These are phyloP conservation scores for Ectropis crepuscularia DNA, from an alignment of 2,888 invertebrate genomes.

Conservation along the genomic window DNA sequence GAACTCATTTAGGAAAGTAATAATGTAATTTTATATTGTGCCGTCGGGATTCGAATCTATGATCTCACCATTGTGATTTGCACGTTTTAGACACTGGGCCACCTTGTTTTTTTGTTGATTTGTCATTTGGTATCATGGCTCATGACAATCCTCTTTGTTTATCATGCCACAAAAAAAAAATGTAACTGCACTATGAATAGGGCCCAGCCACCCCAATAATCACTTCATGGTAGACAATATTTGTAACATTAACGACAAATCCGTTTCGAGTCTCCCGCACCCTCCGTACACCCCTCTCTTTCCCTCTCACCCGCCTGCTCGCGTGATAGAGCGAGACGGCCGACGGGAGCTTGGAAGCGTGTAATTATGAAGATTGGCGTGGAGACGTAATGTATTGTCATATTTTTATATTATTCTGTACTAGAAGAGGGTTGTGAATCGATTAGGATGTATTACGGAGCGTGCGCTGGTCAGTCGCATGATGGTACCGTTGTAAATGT, in stretches of 20 bases:
- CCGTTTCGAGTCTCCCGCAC: conserved; percentile 44
- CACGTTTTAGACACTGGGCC: too few relatives aligned
- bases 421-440: conserved; percentile 15
- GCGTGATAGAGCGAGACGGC: conserved; percentile 35
- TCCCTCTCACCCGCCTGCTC: conserved; percentile 27
- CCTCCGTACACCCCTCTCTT: conserved; percentile 37
- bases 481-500: background rate
- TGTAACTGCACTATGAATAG: conserved; percentile 53
- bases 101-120: too few relatives aligned
- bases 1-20: too few relatives aligned
- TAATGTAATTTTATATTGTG: too few relatives aligned
- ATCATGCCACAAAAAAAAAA: background rate
- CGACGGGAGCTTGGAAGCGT: conserved; percentile 38
- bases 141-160: too few relatives aligned
- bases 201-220: conserved; percentile 52
- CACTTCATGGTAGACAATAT: conserved; percentile 70
- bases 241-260: conserved; percentile 67
- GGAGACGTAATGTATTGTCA: conserved; percentile 45
- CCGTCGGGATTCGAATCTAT: too few relatives aligned
- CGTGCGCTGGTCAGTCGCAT: background rate
- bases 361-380: conserved; percentile 52
- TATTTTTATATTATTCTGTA: conserved; percentile 43
- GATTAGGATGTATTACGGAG: background rate
- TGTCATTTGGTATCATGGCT: too few relatives aligned
- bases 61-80: too few relatives aligned